Evolutionary conservation across 2,113 vertebrate genomes (phyloP), one percentile per base, ranked within the genome.

Genomic region (Phalacrocorax brasilianus): DNA sequence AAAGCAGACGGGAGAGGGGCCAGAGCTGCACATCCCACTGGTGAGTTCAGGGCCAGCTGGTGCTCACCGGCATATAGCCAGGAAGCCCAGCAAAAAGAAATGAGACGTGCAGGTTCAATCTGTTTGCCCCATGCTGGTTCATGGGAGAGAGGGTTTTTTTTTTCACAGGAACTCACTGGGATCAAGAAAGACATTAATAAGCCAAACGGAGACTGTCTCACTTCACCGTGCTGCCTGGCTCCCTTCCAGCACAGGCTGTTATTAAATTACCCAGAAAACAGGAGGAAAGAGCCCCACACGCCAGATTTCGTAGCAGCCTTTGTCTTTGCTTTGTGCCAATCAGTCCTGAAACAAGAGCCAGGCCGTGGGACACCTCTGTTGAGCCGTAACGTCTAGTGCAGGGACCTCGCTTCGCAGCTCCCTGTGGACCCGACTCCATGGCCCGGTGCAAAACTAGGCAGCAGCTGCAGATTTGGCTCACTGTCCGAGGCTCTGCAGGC

Each of bases 321-420:
- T 45, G 66, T 75, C 52, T 17, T 79, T 33, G 82, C 1, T 24
- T 15, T 6, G 82, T 77, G 79, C 72, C 79, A 62, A 3, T 10
- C 85, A 47, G 55, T 4, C 58, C 73, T 20, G 67, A 42, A 73
- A 62, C 8, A 14, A n/a, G 85, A 61, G 81, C 52, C 52, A 10
- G 35, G 28, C 32, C 66, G 45, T 0, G 6, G 56, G 50, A 47
- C 71, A 38, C 32, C 10, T n/a, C 47, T 0, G 1, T 4, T 0
- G 3, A 53, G 75, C 75, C 6, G 32, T 11, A 61, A 35, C 0
- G 0, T 23, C 70, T 32, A 2, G 0, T 5, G 30, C 0, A 3
- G 53, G 38, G 58, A 15, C 44, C 35, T 53, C 12, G 0, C 2
- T 45, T 32, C 2, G 2, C n/a, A 18, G 82, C 42, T 68, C 74